Percentiles rank a stretch among this genome's conserved stretches.
Conservation (phyloP, 35 echinoderm and acorn worm species). For the Hemicentrotus pulcherrimus region DNA sequence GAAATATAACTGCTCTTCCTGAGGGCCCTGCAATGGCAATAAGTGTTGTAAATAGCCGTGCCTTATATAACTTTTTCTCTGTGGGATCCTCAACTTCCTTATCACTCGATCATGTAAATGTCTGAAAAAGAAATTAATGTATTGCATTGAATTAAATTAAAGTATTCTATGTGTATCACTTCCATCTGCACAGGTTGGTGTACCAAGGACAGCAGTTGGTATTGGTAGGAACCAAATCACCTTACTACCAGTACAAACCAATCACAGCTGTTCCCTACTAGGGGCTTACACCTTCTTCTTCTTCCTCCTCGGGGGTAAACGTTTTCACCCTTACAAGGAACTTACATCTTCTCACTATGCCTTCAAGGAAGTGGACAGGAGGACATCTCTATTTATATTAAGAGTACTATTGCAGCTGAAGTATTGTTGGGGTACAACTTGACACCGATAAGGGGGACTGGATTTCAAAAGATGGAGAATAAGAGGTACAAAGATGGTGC, state of each 20-base stretch:
- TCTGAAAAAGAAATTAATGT: no score
- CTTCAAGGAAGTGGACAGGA: not conserved
- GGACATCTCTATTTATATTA: not conserved
- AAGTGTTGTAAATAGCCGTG: no score
- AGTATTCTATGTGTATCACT: not conserved
- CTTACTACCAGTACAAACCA: constrained; percentile 16
- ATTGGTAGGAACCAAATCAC: constrained; percentile 29
- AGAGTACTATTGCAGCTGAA: not conserved
- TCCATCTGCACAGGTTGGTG: not conserved
- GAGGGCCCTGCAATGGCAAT: no score
- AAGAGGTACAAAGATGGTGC: not conserved
- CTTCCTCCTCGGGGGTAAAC: not conserved
- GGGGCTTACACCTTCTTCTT: not conserved
- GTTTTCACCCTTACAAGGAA: not conserved
- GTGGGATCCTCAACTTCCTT: no score
- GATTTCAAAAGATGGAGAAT: not conserved
- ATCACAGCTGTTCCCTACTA: not conserved
- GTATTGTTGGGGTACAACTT: not conserved
- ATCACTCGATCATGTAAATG: no score
- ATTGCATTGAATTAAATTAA: no score
- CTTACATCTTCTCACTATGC: not conserved
- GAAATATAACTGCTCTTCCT: no score
- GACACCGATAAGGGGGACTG: not conserved
- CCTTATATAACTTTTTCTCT: no score
- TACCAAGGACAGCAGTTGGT: constrained; percentile 31